These are phyloP conservation scores for Coelopa frigida DNA, from an alignment of 1,140 invertebrate species.

Conservation along the genomic window DNA sequence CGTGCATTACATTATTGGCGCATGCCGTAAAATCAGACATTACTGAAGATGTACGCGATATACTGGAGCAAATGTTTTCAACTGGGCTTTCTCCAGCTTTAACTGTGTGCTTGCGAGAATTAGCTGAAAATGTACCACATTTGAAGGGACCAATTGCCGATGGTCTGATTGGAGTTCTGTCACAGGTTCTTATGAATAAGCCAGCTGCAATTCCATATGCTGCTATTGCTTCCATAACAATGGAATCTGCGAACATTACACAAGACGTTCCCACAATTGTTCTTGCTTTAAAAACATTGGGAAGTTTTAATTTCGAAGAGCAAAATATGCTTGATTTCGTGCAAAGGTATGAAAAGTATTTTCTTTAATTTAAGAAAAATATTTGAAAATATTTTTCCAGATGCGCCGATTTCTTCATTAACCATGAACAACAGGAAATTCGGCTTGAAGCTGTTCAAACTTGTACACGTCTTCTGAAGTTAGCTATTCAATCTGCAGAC, in stretches of 20 bases:
- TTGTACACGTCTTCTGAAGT: constrained; percentile 78
- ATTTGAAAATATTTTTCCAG: constrained; percentile 12
- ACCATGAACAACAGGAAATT: constrained; percentile 85
- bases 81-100: constrained; percentile 85
- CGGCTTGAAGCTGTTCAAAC: constrained; percentile 91
- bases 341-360: constrained; percentile 48
- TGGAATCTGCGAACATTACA: constrained; percentile 36
- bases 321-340: constrained; percentile 90
- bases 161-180: constrained; percentile 80
- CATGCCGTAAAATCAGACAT: constrained; percentile 74
- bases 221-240: constrained; percentile 19
- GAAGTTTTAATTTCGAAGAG: constrained; percentile 94
- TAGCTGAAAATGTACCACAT: constrained; percentile 80
- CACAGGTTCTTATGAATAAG: constrained; percentile 83
- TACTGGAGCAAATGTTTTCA: constrained; percentile 87
- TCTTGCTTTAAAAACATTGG: constrained; percentile 86
- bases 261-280: constrained; percentile 77
- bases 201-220: constrained; percentile 57
- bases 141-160: constrained; percentile 88
- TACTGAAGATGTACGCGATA: constrained; percentile 69
- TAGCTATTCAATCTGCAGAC: constrained; percentile 59
- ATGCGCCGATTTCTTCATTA: constrained; percentile 89
- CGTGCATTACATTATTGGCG: constrained; percentile 88
- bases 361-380: not conserved
- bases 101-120: constrained; percentile 82